Conservation (phyloP, 1,140 invertebrate genomes). For the Aphis craccivora region DNA sequence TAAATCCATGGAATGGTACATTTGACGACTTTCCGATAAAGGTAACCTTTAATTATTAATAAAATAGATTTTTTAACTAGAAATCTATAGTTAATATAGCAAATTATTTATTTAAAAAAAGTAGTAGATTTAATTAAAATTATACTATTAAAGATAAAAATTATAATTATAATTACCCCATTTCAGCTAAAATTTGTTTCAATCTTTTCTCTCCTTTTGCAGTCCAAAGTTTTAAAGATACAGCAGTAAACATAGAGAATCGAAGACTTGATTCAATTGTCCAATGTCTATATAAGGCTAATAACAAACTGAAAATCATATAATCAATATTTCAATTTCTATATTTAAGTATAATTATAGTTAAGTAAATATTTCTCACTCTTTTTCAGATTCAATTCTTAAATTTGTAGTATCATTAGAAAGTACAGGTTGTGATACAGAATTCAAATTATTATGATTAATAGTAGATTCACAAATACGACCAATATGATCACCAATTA, state of each 20-base stretch:
- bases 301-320: conserved; percentile 61
- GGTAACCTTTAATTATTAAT: conserved; percentile 73
- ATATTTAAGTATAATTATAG: neutral
- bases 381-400: conserved; percentile 52
- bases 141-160: neutral
- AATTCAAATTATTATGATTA: conserved; percentile 30
- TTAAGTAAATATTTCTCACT: neutral
- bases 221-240: conserved; percentile 82
- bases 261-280: conserved; percentile 84
- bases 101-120: neutral
- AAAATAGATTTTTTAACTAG: neutral
- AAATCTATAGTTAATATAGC: too few species aligned
- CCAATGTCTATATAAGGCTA: conserved; percentile 90
- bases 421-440: conserved; percentile 10
- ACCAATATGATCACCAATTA: conserved; percentile 79
- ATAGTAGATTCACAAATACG: conserved; percentile 67
- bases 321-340: neutral
- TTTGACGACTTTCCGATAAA: conserved; percentile 84
- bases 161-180: conserved; percentile 73
- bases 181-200: conserved; percentile 88
- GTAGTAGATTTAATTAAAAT: too few species aligned
- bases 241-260: conserved; percentile 78
- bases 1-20: conserved; percentile 88
- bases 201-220: conserved; percentile 82
- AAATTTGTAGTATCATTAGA: conserved; percentile 37